phyloP scores from a whole-genome alignment of 2,888 invertebrate species.

The Glyphotaelius pellucidus region DNA sequence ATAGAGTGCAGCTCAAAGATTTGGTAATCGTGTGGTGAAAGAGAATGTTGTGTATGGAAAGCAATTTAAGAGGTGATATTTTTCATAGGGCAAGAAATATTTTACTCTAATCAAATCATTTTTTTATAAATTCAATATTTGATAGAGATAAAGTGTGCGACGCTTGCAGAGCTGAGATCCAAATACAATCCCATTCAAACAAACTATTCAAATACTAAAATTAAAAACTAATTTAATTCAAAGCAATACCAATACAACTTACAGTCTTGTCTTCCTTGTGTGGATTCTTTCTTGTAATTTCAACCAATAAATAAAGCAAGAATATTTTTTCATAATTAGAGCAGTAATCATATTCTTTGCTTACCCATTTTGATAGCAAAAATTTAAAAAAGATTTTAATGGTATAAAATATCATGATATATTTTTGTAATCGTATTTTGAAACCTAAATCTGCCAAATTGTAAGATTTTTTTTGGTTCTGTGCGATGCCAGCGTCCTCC shows the following conservation, averaged over 20 bases:
- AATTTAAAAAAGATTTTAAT: neutral
- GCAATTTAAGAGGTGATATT: constrained; percentile 46
- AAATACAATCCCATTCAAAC: neutral
- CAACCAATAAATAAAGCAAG: neutral
- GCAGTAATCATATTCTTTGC: neutral
- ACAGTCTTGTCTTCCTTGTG: neutral
- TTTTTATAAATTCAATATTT: constrained; percentile 6
- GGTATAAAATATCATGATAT: neutral
- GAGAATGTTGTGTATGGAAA: constrained; percentile 24
- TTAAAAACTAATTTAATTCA: neutral
- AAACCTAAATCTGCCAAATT: neutral
- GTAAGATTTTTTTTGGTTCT: neutral
- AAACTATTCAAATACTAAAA: neutral
- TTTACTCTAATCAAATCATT: neutral
- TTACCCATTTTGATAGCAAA: neutral
- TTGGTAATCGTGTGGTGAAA: neutral
- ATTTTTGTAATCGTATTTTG: neutral
- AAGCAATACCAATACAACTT: neutral
- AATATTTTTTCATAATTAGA: neutral
- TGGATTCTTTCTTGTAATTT: neutral
- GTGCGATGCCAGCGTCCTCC: neutral
- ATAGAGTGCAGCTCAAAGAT: neutral
- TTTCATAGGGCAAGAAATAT: constrained; percentile 27
- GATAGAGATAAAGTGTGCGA: neutral
- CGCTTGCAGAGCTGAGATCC: neutral